Conservation (phyloP, 2,113 vertebrate genomes). For the Chloebia gouldiae region DNA sequence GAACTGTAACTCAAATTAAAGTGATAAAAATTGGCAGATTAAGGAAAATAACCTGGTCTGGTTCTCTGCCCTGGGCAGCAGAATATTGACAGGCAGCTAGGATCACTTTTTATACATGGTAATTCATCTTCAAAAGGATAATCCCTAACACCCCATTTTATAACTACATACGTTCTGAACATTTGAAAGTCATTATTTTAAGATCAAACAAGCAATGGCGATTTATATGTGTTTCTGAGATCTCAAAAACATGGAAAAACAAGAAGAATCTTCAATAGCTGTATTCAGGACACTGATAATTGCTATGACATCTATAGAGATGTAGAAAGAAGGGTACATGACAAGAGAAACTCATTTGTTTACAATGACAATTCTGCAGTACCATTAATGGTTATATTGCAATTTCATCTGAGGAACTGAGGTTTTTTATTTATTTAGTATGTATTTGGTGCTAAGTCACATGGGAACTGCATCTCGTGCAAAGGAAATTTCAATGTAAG, state of each 20-base stretch:
- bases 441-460: background rate
- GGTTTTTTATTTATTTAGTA: background rate
- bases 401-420: background rate
- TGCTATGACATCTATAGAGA: background rate
- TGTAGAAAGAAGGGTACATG: background rate
- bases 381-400: background rate
- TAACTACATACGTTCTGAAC: background rate
- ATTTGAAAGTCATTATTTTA: background rate
- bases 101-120: background rate
- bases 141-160: background rate
- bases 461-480: background rate
- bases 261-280: background rate
- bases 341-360: background rate
- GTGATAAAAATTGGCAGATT: background rate
- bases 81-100: background rate
- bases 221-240: background rate
- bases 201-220: background rate
- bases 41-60: background rate
- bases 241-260: background rate
- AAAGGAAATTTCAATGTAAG: background rate
- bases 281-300: background rate
- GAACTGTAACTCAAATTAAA: background rate
- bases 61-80: background rate
- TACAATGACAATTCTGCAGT: background rate
- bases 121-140: background rate